Percentiles rank a stretch among this genome's conserved stretches.
phyloP scores from a whole-genome alignment of 2,113 vertebrate species.

The Oostethus manadensis region DNA sequence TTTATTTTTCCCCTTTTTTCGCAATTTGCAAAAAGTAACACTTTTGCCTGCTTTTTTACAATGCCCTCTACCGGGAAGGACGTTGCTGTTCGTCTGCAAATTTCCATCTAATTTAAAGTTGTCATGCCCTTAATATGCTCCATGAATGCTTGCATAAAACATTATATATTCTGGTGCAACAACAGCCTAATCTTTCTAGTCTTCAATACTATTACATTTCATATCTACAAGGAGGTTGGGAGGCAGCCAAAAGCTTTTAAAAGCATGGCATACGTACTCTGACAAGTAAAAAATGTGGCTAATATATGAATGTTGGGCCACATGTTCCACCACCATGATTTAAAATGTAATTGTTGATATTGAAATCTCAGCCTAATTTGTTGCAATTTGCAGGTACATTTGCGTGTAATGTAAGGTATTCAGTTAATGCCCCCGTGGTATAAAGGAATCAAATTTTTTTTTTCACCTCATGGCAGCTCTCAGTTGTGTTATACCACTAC shows the following conservation, averaged over 20 bases:
- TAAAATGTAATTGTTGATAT: neutral
- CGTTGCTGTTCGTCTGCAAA: no score
- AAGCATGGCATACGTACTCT: neutral
- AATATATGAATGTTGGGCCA: neutral
- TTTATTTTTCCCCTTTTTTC: neutral
- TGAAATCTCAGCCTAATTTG: neutral
- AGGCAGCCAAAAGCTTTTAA: neutral
- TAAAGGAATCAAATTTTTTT: constrained; percentile 51
- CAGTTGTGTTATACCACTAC: constrained; percentile 33
- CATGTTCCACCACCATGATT: no score
- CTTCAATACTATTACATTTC: constrained; percentile 6
- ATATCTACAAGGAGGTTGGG: no score
- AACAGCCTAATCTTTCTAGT: constrained; percentile 17
- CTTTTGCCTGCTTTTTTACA: no score
- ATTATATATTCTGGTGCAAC: constrained; percentile 36
- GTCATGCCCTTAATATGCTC: constrained; percentile 31
- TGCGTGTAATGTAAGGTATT: neutral
- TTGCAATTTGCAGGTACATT: neutral
- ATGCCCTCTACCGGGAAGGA: no score
- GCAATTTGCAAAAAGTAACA: no score
- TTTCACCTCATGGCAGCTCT: constrained; percentile 38
- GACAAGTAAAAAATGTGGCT: no score
- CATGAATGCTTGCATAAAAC: constrained; percentile 4
- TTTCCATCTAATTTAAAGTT: no score
- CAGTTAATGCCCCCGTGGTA: constrained; percentile 22